A percentile compares a stretch with the other conserved stretches of the same genome.
These are phyloP conservation scores for Platygyra sinensis DNA, from an alignment of 64 coral and sea anemone species.

Conservation along the genomic window DNA sequence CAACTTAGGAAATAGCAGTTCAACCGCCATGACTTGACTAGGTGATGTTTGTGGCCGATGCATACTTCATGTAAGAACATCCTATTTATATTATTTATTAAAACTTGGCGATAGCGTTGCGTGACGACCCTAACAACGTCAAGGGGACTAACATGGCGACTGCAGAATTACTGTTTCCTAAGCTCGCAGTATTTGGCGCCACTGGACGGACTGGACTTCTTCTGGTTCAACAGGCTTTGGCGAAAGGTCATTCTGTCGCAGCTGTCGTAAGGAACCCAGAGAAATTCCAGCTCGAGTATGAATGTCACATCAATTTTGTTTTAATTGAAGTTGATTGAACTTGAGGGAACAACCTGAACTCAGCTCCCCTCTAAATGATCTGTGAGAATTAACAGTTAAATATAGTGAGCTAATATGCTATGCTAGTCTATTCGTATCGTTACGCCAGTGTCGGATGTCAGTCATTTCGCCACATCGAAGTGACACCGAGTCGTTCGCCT, in stretches of 20 bases:
- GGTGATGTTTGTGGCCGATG: neutral
- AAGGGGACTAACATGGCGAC: too few relatives aligned
- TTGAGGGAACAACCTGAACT: too few relatives aligned
- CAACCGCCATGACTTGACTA: neutral
- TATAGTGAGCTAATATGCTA: too few relatives aligned
- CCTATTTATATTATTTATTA: neutral
- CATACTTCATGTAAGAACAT: neutral
- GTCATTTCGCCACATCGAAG: too few relatives aligned
- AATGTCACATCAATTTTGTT: neutral
- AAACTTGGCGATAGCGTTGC: too few relatives aligned
- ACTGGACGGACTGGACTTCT: conserved; percentile 65
- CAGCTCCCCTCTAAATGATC: too few relatives aligned
- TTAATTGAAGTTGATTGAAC: too few relatives aligned
- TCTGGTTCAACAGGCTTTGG: conserved; percentile 66
- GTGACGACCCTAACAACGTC: too few relatives aligned
- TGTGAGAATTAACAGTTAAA: too few relatives aligned
- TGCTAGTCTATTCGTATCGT: too few relatives aligned
- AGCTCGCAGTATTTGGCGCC: conserved; percentile 74
- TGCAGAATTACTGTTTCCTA: conserved; percentile 9
- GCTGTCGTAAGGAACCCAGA: conserved; percentile 72
- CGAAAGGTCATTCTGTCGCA: conserved; percentile 70
- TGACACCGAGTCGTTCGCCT: too few relatives aligned
- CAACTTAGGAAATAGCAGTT: conserved; percentile 53
- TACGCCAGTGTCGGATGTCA: too few relatives aligned
- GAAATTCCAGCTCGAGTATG: conserved; percentile 55